Conservation (phyloP, 2,888 invertebrate genomes). For the Pseudococcus longispinus region DNA sequence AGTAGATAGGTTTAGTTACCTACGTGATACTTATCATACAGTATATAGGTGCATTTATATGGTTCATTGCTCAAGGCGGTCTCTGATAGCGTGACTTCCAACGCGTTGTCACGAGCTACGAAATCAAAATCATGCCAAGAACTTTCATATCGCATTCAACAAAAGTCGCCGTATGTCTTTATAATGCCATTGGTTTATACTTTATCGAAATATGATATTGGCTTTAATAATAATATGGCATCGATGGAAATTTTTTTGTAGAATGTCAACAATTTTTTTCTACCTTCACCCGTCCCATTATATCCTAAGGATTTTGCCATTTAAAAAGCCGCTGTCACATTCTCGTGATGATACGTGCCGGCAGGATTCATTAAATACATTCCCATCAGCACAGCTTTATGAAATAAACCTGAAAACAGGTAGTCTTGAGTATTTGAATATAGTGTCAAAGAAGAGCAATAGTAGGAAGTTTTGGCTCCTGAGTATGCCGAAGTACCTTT, state of each 20-base stretch:
- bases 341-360: background rate
- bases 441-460: background rate
- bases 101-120: too few species aligned
- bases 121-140: too few species aligned
- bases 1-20: too few species aligned
- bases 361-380: background rate
- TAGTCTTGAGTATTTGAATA: background rate
- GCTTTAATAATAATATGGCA: background rate
- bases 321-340: background rate
- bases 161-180: too few species aligned
- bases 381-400: background rate
- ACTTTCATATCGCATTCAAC: too few species aligned
- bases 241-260: background rate
- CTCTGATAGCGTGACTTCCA: too few species aligned
- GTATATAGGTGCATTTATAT: too few species aligned
- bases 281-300: background rate
- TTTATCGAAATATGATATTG: too few species aligned
- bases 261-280: background rate
- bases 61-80: too few species aligned
- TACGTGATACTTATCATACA: too few species aligned
- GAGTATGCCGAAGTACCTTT: too few species aligned
- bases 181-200: too few species aligned
- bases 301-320: background rate
- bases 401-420: background rate
- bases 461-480: background rate